Conservation (phyloP, 2,888 invertebrate genomes). For the Lucinisca nassula region DNA sequence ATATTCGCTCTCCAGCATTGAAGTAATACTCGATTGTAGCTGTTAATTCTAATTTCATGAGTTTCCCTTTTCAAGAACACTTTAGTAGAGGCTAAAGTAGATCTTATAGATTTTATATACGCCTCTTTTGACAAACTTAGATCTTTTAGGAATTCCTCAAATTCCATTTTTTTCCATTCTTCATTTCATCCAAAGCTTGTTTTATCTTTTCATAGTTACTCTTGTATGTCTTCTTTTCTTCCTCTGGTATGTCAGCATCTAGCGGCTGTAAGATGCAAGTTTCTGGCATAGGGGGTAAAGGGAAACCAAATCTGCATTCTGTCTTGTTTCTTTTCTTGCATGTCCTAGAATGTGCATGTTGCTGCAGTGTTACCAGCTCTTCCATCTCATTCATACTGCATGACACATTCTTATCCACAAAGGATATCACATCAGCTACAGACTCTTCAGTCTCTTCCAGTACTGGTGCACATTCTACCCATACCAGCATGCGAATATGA, state of each 20-base stretch:
- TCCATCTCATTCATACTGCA: slow-evolving; percentile 23
- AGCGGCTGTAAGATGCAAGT: slow-evolving; percentile 58
- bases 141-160: background rate
- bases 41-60: slow-evolving; percentile 40
- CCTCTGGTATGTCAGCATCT: background rate
- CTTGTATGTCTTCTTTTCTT: slow-evolving; percentile 45
- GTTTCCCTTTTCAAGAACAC: slow-evolving; percentile 42
- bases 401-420: background rate
- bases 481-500: slow-evolving; percentile 48
- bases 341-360: slow-evolving; percentile 54
- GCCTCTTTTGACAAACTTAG: slow-evolving; percentile 7
- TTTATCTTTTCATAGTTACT: background rate
- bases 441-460: background rate
- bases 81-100: background rate
- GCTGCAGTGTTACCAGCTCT: background rate
- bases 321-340: slow-evolving; percentile 36
- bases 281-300: slow-evolving; percentile 49
- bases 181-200: background rate
- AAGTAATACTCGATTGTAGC: slow-evolving; percentile 36
- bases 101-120: background rate
- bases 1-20: slow-evolving; percentile 38
- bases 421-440: background rate
- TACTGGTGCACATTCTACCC: slow-evolving; percentile 39
- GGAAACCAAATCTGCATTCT: slow-evolving; percentile 60
- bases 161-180: slow-evolving; percentile 29